Conservation (phyloP, 92 coral and sea anemone genomes). For the Palythoa grandis region DNA sequence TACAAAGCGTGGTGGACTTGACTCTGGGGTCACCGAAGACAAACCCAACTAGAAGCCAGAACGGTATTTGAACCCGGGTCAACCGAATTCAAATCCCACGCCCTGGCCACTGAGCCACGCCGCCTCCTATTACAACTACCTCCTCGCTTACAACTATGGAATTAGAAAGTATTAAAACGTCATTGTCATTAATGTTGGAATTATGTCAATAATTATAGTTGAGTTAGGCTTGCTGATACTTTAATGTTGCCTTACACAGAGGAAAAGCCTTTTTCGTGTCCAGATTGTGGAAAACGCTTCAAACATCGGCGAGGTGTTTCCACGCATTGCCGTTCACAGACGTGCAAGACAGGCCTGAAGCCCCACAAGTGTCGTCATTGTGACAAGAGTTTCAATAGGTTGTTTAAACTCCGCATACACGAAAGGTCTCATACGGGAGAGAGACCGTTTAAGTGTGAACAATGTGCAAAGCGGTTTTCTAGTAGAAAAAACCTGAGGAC, state of each 20-base stretch:
- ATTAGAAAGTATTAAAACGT: no score
- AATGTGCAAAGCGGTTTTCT: conserved; percentile 16
- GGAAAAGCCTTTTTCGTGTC: conserved; percentile 19
- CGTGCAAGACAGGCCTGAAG: background rate
- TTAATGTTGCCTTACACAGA: background rate
- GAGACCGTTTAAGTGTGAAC: conserved; percentile 17
- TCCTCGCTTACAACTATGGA: no score
- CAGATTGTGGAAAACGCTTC: conserved; percentile 14
- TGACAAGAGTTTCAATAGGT: conserved; percentile 1
- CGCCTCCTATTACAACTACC: no score
- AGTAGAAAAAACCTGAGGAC: conserved; percentile 14
- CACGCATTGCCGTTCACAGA: background rate
- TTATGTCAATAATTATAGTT: no score
- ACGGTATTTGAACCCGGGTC: no score
- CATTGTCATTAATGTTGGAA: no score
- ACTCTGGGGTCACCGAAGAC: no score
- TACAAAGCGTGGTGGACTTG: no score
- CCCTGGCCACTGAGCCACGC: no score
- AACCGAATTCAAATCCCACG: no score
- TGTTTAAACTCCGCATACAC: conserved; percentile 1
- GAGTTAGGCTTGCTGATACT: background rate
- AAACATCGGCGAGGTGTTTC: background rate
- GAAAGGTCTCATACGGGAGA: conserved; percentile 30
- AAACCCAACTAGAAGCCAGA: no score
- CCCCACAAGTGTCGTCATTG: conserved; percentile 7